phyloP scores from a whole-genome alignment of 2,797 vertebrate genomes.

The Eidolon dupreanum region DNA sequence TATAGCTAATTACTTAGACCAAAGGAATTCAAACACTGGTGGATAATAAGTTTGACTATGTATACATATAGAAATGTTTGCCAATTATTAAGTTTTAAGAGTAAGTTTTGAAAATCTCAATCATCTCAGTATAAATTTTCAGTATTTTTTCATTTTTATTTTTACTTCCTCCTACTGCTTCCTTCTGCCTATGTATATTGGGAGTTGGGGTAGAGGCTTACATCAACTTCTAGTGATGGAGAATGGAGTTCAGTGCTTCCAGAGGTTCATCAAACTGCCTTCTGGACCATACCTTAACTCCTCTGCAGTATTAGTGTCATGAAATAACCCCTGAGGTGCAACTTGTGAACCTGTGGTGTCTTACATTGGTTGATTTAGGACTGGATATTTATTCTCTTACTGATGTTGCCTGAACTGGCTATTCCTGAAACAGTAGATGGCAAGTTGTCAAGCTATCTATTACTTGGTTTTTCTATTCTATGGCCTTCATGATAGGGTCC shows the following conservation, averaged over 20 bases:
- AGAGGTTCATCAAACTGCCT: not conserved
- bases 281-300: not conserved
- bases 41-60: not conserved
- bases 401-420: not conserved
- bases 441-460: not conserved
- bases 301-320: not conserved
- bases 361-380: not conserved
- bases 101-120: not conserved
- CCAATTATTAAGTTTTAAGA: not conserved
- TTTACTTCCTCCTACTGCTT: not conserved
- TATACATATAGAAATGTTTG: not conserved
- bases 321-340: not conserved
- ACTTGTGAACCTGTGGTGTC: not conserved
- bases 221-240: not conserved
- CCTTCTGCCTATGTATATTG: not conserved
- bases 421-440: not conserved
- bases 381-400: not conserved
- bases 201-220: not conserved
- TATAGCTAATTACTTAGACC: not conserved
- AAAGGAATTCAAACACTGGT: not conserved
- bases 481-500: not conserved
- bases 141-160: not conserved
- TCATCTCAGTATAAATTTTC: not conserved
- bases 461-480: not conserved
- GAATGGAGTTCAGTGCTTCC: not conserved